Base-by-base conservation (phyloP, 2,888 invertebrate species). In the Xestobium rufovillosum region DNA sequence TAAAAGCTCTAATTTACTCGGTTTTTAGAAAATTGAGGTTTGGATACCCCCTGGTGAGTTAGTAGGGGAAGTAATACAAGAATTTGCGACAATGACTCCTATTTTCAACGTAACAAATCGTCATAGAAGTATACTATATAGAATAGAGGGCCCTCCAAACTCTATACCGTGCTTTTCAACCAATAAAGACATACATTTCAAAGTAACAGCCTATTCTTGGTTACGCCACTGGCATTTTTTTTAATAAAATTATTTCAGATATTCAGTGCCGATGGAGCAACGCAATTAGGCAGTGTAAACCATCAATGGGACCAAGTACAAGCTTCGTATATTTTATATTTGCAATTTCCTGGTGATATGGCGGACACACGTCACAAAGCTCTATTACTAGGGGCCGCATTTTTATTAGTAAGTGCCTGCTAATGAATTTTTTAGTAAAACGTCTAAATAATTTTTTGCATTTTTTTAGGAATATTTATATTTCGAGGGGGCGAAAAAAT, bases 291-390 rank as follows among this genome's bases (percentile, higher is more conserved):
- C 30, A 78, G 75, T 34, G 76, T 86, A 37, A 71, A 76, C 39
- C 79, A 83, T 57, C 78, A 79, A 28, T 85, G 83, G 83, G 73
- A 83, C 55, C 70, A 75, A 34, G 68, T 75, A 16, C 67, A 78
- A 39, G 75, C 76, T 17, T 78, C 76, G 51, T 83, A 89, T 55
- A 79, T 78, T 33, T 77, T 89, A 41, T 79, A 80, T 32, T 66
- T 91, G 26, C 77, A 78, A 31, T 83, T 87, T 56, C 86, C 89
- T 0, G 71, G 76, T 45, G 55, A 69, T 1, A 78, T 82, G 31
- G 71, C 80, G 12, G 80, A 85, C 52, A 77, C 81, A 2, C 81
- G 77, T 50, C 75, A 83, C 36, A 90, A 91, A 57, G 86, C 88
- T 1, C 65, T 87, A 2, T 68, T 91, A 34, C 60, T 92, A 14